These are phyloP conservation scores for Picus viridis DNA, from an alignment of 2,797 vertebrate species.

Conservation along the genomic window DNA sequence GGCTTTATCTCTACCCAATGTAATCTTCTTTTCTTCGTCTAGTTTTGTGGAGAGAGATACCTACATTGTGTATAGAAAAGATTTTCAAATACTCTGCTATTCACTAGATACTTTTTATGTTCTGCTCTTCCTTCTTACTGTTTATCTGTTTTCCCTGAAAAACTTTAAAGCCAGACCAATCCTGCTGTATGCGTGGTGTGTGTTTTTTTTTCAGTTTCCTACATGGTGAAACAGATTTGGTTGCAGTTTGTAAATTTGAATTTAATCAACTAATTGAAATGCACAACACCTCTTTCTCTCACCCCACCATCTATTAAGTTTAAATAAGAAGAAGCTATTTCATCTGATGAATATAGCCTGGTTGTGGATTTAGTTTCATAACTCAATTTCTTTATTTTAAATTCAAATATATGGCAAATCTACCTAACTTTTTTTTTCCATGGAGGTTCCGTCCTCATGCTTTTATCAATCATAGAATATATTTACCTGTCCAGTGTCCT, in stretches of 20 bases:
- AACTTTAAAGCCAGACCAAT: neutral
- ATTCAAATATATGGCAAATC: neutral
- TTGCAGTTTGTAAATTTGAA: neutral
- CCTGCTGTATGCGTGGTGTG: too few relatives aligned
- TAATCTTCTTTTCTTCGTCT: slow-evolving; percentile 40
- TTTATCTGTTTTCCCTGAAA: neutral
- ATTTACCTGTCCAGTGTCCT: neutral
- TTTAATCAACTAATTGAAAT: neutral
- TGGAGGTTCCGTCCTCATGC: neutral
- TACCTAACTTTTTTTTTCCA: neutral
- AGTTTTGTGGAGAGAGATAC: neutral
- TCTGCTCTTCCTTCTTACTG: neutral
- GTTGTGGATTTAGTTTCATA: too few relatives aligned
- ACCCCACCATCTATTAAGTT: neutral
- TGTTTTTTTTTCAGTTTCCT: neutral
- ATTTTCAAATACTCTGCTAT: slow-evolving; percentile 12
- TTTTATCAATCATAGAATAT: neutral
- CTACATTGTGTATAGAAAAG: neutral
- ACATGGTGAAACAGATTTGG: neutral
- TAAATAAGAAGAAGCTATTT: neutral
- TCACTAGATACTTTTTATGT: neutral
- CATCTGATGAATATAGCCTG: neutral
- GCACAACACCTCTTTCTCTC: too few relatives aligned
- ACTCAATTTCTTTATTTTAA: neutral
- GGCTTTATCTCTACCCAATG: slow-evolving; percentile 16